A percentile compares a stretch with the other conserved stretches of the same genome.
Conservation (phyloP, 2,888 invertebrate genomes). For the Brachylomia viminalis region DNA sequence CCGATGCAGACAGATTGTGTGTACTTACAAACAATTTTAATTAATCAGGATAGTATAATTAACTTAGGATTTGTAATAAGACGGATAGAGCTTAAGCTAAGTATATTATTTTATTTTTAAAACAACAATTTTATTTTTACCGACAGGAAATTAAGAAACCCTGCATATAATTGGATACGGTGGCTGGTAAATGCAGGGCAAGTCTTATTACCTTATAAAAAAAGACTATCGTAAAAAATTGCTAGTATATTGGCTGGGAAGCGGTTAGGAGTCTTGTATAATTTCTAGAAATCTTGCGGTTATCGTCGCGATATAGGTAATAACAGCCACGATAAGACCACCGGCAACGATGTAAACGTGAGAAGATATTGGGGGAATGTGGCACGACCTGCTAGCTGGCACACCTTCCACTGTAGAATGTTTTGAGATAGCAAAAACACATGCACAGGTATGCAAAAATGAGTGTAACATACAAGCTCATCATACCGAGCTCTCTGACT, state of each 20-base stretch:
- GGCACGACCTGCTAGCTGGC: slow-evolving; percentile 29
- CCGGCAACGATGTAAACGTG: slow-evolving; percentile 34
- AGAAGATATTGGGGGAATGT: slow-evolving; percentile 51
- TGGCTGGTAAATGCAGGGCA: background rate
- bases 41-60: background rate
- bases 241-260: background rate
- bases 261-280: background rate
- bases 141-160: background rate
- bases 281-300: slow-evolving; percentile 27
- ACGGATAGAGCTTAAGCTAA: background rate
- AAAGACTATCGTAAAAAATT: background rate
- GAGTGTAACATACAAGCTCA: background rate
- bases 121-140: background rate
- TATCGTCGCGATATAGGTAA: slow-evolving; percentile 26
- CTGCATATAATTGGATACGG: background rate
- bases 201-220: background rate
- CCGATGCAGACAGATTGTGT: background rate
- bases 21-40: background rate
- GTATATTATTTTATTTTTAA: background rate
- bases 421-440: slow-evolving; percentile 3
- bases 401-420: background rate
- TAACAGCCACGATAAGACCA: slow-evolving; percentile 26
- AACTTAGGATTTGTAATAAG: background rate
- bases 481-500: background rate
- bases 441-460: background rate